phyloP scores from a whole-genome alignment of 2,113 vertebrate species.

The Sceloporus undulatus region DNA sequence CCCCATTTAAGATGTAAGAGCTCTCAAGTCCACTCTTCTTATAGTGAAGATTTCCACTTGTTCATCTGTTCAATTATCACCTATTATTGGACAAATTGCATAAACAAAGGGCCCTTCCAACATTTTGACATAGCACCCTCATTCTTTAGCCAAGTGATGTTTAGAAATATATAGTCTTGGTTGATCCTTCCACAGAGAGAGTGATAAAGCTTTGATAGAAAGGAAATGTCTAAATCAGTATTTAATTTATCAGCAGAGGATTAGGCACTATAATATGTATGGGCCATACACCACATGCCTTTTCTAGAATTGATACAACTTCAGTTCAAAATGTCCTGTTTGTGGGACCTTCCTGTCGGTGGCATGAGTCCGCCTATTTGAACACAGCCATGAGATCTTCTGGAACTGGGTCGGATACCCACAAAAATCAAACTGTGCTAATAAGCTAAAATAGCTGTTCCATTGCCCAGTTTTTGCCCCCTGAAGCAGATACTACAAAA shows the following conservation, averaged over 20 bases:
- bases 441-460: neutral
- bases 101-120: neutral
- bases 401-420: neutral
- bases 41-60: neutral
- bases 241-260: neutral
- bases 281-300: neutral
- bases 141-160: neutral
- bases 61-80: neutral
- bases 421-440: neutral
- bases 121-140: neutral
- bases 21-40: neutral
- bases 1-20: neutral
- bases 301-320: neutral
- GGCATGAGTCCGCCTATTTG: neutral
- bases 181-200: neutral
- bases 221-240: neutral
- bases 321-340: neutral
- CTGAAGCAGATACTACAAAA: neutral
- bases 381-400: neutral
- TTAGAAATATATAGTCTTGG: neutral
- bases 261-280: neutral
- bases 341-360: neutral
- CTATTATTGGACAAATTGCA: neutral
- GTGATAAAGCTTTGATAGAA: neutral
- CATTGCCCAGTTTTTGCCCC: neutral